Base-by-base conservation (phyloP, 2,888 invertebrate species). In the Zaprionus bogoriensis region DNA sequence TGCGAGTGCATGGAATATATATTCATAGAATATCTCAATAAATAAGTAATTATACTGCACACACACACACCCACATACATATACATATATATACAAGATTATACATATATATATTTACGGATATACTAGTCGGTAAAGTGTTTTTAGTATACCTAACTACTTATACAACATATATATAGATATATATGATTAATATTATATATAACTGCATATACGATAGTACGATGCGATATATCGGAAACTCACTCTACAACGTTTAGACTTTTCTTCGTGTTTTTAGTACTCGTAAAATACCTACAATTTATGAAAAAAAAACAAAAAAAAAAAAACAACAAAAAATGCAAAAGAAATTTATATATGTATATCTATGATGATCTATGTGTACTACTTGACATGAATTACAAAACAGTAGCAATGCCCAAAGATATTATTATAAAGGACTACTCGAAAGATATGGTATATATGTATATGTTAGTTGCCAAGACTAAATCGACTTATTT, bases 381-480 rank as follows among this genome's bases (percentile, higher is more conserved):
- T 80, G 84, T 76, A 75, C 62, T 69, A 73, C 74, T 74, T 63
- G 82, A 66, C 77, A 80, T 61, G 60, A 60, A 65, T 71, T 74
- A 60, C 74, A 14, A 53, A 63, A 67, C 45, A 59, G 67, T 86
- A 83, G 84, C 81, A 70, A 83, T 77, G 76, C 84, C 82, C 87
- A 82, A 82, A 82, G 82, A 82, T 82, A 87, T 87, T 87, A 80
- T 74, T 83, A 86, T 82, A 71, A 86, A 67, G 62, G 57, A 76
- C 74, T 73, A 72, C 61, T 73, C 68, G 41, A 69, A 55, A 67
- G 45, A 59, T 50, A 69, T n/a, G 42, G 61, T 57, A 67, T 58
- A 59, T 67, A 66, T 64, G 50, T 59, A 79, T 78, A 62, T 77
- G 61, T 69, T 85, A 85, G 83, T 79, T 71, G 80, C 84, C 63